Percentiles rank a stretch among this genome's conserved stretches.
phyloP scores from a whole-genome alignment of 1,140 invertebrate genomes.

The Hyles euphorbiae region DNA sequence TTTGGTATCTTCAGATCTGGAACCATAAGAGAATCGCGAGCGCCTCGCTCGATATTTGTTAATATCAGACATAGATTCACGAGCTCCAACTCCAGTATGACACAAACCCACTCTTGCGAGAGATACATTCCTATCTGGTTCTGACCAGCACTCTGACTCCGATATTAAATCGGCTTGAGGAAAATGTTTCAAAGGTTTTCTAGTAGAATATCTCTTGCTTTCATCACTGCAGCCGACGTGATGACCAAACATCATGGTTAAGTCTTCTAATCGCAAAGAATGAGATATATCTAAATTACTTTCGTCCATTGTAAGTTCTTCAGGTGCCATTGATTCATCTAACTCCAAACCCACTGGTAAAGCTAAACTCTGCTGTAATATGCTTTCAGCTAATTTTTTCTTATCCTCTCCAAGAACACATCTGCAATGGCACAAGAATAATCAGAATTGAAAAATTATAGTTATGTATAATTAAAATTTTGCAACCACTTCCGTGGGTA shows the following conservation, averaged over 20 bases:
- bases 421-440: conserved; percentile 30
- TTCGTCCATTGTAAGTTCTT: conserved; percentile 64
- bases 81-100: conserved; percentile 46
- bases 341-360: conserved; percentile 65
- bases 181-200: conserved; percentile 38
- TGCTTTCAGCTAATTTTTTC: conserved; percentile 68
- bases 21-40: conserved; percentile 50
- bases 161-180: conserved; percentile 76
- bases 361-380: conserved; percentile 70
- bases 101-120: conserved; percentile 84
- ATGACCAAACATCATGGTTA: conserved; percentile 71
- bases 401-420: conserved; percentile 72
- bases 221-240: conserved; percentile 56
- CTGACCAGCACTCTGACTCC: conserved; percentile 90
- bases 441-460: too few species aligned
- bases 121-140: conserved; percentile 88
- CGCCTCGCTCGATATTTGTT: conserved; percentile 43
- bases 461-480: too few species aligned
- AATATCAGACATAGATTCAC: conserved; percentile 43
- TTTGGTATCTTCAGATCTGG: conserved; percentile 58
- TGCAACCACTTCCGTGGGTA: too few species aligned
- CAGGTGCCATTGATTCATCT: conserved; percentile 63
- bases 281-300: conserved; percentile 66
- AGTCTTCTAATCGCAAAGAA: conserved; percentile 63
- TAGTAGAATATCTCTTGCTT: conserved; percentile 29